Conservation (phyloP, 2,113 vertebrate species). For the Protobothrops mucrosquamatus region DNA sequence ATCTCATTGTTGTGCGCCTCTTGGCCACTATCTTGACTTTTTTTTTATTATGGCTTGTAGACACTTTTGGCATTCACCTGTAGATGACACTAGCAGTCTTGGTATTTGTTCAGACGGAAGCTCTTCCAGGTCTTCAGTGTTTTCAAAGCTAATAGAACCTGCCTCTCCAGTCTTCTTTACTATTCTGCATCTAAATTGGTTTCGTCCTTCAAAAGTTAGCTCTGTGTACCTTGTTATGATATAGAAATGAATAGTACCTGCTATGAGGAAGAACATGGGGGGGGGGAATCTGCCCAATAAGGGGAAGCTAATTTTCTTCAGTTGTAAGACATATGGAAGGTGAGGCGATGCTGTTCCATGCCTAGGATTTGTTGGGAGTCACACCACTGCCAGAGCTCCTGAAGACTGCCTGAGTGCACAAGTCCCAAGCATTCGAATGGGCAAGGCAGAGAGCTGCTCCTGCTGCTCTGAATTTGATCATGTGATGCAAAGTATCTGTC, state of each 20-base stretch:
- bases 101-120: neutral
- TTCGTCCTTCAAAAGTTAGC: neutral
- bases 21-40: neutral
- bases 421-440: neutral
- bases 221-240: neutral
- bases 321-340: neutral
- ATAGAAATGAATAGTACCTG: neutral
- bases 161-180: neutral
- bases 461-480: neutral
- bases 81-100: neutral
- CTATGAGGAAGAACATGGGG: neutral
- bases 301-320: neutral
- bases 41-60: neutral
- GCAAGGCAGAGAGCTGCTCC: neutral
- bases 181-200: neutral
- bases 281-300: neutral
- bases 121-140: neutral
- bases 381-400: neutral
- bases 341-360: neutral
- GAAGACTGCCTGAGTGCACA: neutral
- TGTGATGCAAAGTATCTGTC: too few species aligned
- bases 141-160: neutral
- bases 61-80: neutral
- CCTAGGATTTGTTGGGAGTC: neutral
- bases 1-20: too few species aligned